Base-by-base conservation (phyloP, 37 sponge, comb jelly and placozoan genomes). In the Oscarella lobularis region DNA sequence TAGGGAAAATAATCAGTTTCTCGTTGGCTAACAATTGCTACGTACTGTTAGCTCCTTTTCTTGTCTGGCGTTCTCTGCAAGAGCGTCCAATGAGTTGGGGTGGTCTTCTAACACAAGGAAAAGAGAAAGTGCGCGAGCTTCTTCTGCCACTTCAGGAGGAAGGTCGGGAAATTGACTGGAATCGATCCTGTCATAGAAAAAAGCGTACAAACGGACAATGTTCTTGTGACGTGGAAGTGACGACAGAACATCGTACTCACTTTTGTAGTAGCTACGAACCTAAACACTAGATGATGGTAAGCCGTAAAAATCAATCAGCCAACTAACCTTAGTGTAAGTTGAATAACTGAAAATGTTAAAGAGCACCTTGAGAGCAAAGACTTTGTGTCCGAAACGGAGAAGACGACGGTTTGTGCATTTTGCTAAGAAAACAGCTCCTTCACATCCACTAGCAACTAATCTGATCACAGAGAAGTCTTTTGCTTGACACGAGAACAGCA, bases 201-300 rank as follows among this genome's bases (percentile, higher is more conserved):
- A 87, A 32, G 95, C 95, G 74, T 78, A 82, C 73, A 87, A 85
- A 66, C 85, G 84, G 37, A 94, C 67, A 60, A 94, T 87, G 83
- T 94, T 94, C 3, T 76, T 73, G 41, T 94, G 95, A 0, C 83
- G 82, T 2, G 85, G 88, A 2, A 94, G 66, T 34, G 80, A 75
- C 67, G 84, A 84, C 6, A 94, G 86, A 31, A 89, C 71, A 54
- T 87, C 83, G 75, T 87, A 94, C 86, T 94, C 95, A 41, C 80
- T 87, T 69, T 82, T 78, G 39, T 48, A 48, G 20, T 27, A 48
- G 20, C 20, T 48, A 20, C 60, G 60, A 9, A 48, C 9, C 60
- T 48, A 20, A 27, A 20, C 20, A 48, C n/a, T n/a, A n/a, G n/a
- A n/a, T n/a, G n/a, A n/a, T n/a, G n/a, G n/a, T n/a, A n/a, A n/a